Percentiles rank a stretch among this genome's conserved stretches.
Evolutionary conservation across 2,113 vertebrate species (phyloP).

Genomic region (Leptocoma aspasia): DNA sequence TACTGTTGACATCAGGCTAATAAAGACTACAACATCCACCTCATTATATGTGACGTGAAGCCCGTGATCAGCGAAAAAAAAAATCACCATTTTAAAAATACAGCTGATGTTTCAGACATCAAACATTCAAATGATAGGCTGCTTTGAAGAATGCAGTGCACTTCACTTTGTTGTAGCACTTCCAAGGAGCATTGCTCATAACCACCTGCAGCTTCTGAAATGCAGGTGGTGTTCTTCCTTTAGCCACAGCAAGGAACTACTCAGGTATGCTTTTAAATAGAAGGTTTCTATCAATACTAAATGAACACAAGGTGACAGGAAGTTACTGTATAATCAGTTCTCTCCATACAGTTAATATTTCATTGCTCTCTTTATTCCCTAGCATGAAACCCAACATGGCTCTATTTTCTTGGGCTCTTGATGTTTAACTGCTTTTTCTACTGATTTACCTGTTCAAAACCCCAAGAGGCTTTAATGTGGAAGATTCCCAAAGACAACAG

Average conservation of each 20-base stretch:
- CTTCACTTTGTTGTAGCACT: not conserved
- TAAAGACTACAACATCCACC: not conserved
- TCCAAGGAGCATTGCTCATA: not conserved
- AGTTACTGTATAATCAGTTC: not conserved
- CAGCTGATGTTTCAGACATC: not conserved
- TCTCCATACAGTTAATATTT: not conserved
- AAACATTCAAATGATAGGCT: not conserved
- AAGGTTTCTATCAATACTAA: not conserved
- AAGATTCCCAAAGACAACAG: not conserved
- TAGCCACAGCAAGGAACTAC: not conserved
- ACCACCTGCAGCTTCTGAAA: not conserved
- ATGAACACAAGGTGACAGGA: not conserved
- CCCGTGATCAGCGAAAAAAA: not conserved
- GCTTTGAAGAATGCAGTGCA: not conserved
- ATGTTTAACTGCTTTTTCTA: not conserved
- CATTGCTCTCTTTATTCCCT: not conserved
- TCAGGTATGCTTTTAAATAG: not conserved
- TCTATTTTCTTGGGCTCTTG: not conserved
- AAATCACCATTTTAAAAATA: constrained; percentile 8
- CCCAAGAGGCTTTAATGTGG: not conserved
- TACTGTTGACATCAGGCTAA: not conserved
- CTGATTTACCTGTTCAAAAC: not conserved
- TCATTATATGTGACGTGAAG: not conserved
- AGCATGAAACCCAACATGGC: not conserved
- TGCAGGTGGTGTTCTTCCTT: not conserved